Base-by-base conservation (phyloP, 2,797 vertebrate species). In the Phrynocephalus vlangalii region DNA sequence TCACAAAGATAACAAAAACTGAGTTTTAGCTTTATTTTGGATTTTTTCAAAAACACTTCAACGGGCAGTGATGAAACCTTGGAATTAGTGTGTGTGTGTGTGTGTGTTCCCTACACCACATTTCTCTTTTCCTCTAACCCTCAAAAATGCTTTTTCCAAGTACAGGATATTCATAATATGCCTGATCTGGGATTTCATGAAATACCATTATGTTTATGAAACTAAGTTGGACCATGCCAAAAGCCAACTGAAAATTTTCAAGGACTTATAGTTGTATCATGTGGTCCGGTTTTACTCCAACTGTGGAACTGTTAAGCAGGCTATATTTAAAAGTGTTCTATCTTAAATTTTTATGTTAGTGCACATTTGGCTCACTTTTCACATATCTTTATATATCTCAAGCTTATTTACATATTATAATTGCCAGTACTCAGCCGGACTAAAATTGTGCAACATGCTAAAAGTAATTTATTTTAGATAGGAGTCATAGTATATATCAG, bases 161-260 rank as follows among this genome's bases (percentile, higher is more conserved):
- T 44, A 26, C 15, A 20, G 5, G 1, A 80, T 6, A 73, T 84
- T 84, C 86, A 85, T 67, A 76, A 44, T 77, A 87, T 86, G 81
- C 5, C 20, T 87, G 18, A 86, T 90, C 87, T 89, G 4, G 79
- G 66, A 82, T 91, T 91, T 93, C 79, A 63, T 77, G 76, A 90
- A 85, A 78, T 87, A 76, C 28, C 18, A 75, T 89, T 93, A 89
- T 86, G 30, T 85, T 92, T 86, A 78, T 85, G 83, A 90, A 94
- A 90, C 4, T 56, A 88, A 91, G 87, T 71, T 78, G 76, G 18
- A 30, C 88, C 92, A 56, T 83, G 78, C 92, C 7, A 15, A 86
- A 83, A 90, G 77, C 38, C 67, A 93, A 92, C 89, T 90, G 38
- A 91, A 72, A 90, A 90, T 87, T 90, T 81, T 90, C 81, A 11